Evolutionary conservation across 2,888 invertebrate genomes (phyloP), one percentile per base, ranked within the genome.

Genomic region (Lathronympha strigana): DNA sequence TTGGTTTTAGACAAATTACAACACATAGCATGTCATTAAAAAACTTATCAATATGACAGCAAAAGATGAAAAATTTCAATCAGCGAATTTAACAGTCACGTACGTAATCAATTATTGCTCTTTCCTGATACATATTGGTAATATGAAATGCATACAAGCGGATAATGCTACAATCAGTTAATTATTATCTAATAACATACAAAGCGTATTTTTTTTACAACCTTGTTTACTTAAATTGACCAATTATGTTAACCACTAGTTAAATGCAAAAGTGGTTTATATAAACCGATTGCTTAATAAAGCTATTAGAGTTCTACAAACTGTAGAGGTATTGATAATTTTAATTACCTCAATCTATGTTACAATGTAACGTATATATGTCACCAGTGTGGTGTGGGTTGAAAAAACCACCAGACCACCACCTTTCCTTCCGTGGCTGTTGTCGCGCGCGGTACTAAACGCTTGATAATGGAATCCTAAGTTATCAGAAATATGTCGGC

Each of bases 1-100:
- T 69, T 58, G 68, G 64, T 64, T 53, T 36, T 15, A 50, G 36
- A 51, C 33, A 45, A 58, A 58, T 64, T 36, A 51, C 43, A 64
- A 60, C 58, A 60, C 15, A 36, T n/a, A 13, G 43, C 51, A 53
- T 28, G 54, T 57, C 43, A 43, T 45, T 28, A 17, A 21, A 19
- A 45, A 33, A 64, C 19, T 58, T 45, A 60, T 53, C 53, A 57
- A 50, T 25, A 9, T 23, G 57, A 40, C 36, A 61, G 51, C 11
- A 38, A 57, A 55, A 49, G n/a, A 50, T 51, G 15, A 51, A 49
- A 36, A 45, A 51, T 64, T 43, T 64, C 28, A 25, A 51, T 25
- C 6, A 23, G 11, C 13, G 17, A 23, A 17, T 4, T 43, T 23
- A 50, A 33, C 33, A 49, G 57, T 57, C 50, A 63, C 57, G 50